Base-by-base conservation (phyloP, 2,888 invertebrate genomes). In the Ophioninae sp. region DNA sequence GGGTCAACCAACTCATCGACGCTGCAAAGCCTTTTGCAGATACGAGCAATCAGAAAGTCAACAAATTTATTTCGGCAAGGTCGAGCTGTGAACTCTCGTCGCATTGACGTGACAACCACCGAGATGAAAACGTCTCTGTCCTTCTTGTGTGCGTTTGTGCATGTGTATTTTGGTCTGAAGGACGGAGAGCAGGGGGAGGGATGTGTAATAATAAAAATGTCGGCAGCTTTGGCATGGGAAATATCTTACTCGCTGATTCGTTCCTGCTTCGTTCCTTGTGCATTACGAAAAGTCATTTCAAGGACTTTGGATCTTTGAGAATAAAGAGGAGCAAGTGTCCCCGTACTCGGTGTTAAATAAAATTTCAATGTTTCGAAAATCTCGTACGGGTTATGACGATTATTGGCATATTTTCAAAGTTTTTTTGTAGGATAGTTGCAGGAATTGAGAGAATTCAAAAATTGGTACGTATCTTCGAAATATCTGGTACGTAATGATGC, bases 41-140 rank as follows among this genome's bases (percentile, higher is more conserved):
- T 50, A 50, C 50, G 76, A 81, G 79, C 81, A 81, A 81, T 82
- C 79, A 81, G 75, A 70, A 77, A 83, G 67, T 78, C 61, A 85
- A 87, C 86, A 82, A 89, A 88, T 90, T 90, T 90, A 90, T 89
- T 87, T 88, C 87, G 84, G 76, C 85, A 85, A 86, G 89, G 89
- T 89, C 89, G 83, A 76, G 21, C 82, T 77, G 70, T 86, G 89
- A 86, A 87, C 88, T 88, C 88, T 82, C 85, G 87, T 86, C 81
- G 82, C 87, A 87, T 84, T 81, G 88, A 87, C 87, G 77, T 73
- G 85, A 82, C 79, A 77, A 77, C 78, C 62, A 20, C 37, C 70
- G 70, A 74, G 79, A 84, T 79, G 82, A 73, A 79, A 78, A 77
- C 70, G 75, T 67, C 59, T 21, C 62, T 59, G 75, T 23, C 56